Conservation (phyloP, 1,140 invertebrate species). For the Drusus annulatus region DNA sequence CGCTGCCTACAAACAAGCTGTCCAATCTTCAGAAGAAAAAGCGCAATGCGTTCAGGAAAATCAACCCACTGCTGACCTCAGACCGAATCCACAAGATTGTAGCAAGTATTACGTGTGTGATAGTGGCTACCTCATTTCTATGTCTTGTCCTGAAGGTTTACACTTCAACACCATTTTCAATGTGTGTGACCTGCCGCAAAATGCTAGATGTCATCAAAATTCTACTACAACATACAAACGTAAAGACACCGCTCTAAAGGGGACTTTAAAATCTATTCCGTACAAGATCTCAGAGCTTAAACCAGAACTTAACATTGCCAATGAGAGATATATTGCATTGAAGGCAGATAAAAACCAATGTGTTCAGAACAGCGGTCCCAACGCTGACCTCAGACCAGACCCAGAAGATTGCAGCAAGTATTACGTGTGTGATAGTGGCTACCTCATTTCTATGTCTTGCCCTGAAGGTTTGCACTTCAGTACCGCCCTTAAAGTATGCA, state of each 20-base stretch:
- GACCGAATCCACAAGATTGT: constrained; percentile 71
- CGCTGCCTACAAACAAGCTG: no score
- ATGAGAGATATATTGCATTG: no score
- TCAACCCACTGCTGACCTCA: constrained; percentile 42
- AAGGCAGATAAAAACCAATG: no score
- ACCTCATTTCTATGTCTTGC: constrained; percentile 66
- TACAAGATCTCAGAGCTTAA: no score
- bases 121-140: constrained; percentile 65
- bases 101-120: constrained; percentile 74
- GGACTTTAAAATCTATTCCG: no score
- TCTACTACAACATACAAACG: no score
- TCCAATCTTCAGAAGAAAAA: no score
- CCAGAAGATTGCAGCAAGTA: constrained; percentile 60
- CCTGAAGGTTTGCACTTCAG: constrained; percentile 72
- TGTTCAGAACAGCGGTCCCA: neutral
- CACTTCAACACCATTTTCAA: constrained; percentile 61
- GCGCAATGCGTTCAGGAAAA: neutral
- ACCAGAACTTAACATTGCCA: no score
- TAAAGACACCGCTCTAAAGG: no score
- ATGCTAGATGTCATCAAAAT: constrained; percentile 55
- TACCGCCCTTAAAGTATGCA: constrained; percentile 68
- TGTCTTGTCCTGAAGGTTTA: constrained; percentile 62
- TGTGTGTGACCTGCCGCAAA: constrained; percentile 63
- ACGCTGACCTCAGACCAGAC: constrained; percentile 56
- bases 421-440: constrained; percentile 57